A percentile compares a stretch with the other conserved stretches of the same genome.
phyloP scores from a whole-genome alignment of 1,140 invertebrate genomes.

The Neodiprion pinetum region DNA sequence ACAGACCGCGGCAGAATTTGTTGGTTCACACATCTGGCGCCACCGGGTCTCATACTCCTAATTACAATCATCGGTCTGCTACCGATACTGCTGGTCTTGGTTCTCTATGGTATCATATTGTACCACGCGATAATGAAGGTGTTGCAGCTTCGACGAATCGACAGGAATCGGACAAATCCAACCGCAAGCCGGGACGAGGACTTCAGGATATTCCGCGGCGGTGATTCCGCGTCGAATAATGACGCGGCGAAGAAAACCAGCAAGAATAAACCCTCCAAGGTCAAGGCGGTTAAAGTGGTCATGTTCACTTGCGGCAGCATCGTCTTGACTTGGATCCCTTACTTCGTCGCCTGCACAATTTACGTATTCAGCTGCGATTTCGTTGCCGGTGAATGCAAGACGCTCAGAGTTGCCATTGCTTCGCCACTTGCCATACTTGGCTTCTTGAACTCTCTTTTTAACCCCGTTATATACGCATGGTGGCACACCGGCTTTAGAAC shows the following conservation, averaged over 20 bases:
- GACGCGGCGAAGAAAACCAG: not conserved
- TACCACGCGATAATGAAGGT: conserved; percentile 61
- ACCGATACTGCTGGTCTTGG: conserved; percentile 60
- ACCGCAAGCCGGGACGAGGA: not conserved
- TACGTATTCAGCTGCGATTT: conserved; percentile 59
- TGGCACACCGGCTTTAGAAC: conserved; percentile 71
- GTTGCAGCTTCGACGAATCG: conserved; percentile 48
- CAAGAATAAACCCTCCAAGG: conserved; percentile 56
- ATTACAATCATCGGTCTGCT: conserved; percentile 62
- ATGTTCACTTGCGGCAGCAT: conserved; percentile 66
- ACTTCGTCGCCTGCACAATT: conserved; percentile 59
- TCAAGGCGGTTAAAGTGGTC: conserved; percentile 65
- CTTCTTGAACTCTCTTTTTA: conserved; percentile 72
- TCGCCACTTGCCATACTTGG: conserved; percentile 65
- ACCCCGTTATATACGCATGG: conserved; percentile 76
- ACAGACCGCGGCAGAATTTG: conserved; percentile 57
- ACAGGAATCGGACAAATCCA: conserved; percentile 9
- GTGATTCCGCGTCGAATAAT: not conserved
- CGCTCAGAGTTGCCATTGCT: conserved; percentile 56
- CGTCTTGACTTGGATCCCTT: conserved; percentile 58
- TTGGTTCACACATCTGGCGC: conserved; percentile 63
- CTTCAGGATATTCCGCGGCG: conserved; percentile 40
- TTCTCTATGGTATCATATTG: conserved; percentile 65
- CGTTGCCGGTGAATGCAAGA: conserved; percentile 53
- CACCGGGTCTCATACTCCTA: conserved; percentile 59